Evolutionary conservation across 2,113 vertebrate species (phyloP), one percentile per base, ranked within the genome.

Genomic region (Perca fluviatilis): DNA sequence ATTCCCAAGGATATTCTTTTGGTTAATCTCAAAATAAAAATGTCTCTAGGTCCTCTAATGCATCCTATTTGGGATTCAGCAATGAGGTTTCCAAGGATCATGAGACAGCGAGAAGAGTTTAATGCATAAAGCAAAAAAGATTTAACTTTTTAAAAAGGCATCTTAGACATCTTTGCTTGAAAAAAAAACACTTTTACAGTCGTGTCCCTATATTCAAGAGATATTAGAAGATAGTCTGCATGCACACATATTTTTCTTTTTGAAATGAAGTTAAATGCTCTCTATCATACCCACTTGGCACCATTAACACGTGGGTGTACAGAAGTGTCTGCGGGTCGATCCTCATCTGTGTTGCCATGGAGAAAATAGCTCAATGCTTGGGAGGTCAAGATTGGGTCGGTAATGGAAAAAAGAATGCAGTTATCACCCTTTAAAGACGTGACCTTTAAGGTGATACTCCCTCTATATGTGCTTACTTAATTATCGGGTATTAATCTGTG

Each of bases 281-380:
- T 54, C 74, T 15, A 18, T 63, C 27, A 30, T 54, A 21, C 10
- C 49, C 78, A 84, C 63, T 80, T 82, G 78, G 58, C 40, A 40
- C 61, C 51, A 71, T 77, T 63, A 82, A 43, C 73, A 79, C 40
- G 79, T 80, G 74, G 74, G 74, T 69, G 60, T 58, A 40, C 61
- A 57, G 23, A 49, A 68, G 47, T 51, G 56, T 68, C 33, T 66
- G n/a, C 15, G 3, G 76, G 69, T 56, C 25, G 8, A 79, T 56
- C 43, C 16, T 85, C 47, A 80, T 78, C 76, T 71, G 53, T 7
- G 74, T 81, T 91, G 78, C 80, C 83, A 87, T 79, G 83, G 82
- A 85, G 66, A 84, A 79, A 64, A 85, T 64, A 25, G 58, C 53
- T 76, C 63, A 23, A 46, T 64, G 63, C 66, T 54, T 30, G 3